These are phyloP conservation scores for Tychaedon coryphoeus DNA, from an alignment of 2,113 vertebrate genomes.

Conservation along the genomic window DNA sequence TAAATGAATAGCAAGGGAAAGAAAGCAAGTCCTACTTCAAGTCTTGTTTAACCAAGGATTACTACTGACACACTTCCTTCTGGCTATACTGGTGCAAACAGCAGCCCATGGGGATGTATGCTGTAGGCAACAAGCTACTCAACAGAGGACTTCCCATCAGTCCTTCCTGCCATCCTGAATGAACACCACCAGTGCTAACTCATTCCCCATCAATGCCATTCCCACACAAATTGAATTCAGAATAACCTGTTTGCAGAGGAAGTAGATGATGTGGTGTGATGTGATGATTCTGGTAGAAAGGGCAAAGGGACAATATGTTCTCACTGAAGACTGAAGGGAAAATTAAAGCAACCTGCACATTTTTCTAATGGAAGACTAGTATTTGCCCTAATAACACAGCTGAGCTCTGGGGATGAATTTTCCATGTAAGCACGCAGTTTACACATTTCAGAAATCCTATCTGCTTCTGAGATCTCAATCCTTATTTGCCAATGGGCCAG, in stretches of 20 bases:
- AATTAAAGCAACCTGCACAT: background rate
- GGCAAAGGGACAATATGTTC: background rate
- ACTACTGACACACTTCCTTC: background rate
- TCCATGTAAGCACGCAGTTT: background rate
- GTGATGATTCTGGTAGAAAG: background rate
- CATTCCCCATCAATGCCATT: background rate
- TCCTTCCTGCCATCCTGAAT: background rate
- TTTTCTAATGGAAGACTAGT: background rate
- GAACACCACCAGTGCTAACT: background rate
- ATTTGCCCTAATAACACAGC: background rate
- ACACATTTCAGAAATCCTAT: background rate
- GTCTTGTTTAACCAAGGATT: background rate
- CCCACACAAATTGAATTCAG: background rate
- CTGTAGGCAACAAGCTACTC: background rate
- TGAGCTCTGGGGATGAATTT: background rate
- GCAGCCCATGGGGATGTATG: background rate
- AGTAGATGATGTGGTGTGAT: background rate
- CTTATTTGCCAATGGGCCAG: background rate
- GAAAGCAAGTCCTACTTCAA: background rate
- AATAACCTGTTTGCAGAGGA: background rate
- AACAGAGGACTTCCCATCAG: background rate
- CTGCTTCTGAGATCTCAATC: background rate
- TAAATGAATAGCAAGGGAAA: background rate
- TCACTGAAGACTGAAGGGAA: background rate
- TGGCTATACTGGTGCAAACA: background rate